These are phyloP conservation scores for Chloropsis cyanopogon DNA, from an alignment of 2,113 vertebrate species.

Conservation along the genomic window DNA sequence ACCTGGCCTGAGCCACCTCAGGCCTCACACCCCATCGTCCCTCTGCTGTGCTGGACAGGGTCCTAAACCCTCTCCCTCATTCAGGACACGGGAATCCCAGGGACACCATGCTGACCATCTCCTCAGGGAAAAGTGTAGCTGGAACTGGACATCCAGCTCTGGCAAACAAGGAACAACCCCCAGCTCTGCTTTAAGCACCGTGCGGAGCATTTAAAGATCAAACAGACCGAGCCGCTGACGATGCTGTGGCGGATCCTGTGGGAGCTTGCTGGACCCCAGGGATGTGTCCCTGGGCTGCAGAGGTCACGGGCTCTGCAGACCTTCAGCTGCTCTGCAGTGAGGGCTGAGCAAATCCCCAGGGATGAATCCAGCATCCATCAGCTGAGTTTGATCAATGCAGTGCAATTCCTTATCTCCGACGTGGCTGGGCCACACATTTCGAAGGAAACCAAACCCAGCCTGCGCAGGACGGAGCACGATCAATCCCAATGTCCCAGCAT, in stretches of 20 bases:
- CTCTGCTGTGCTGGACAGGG: not conserved
- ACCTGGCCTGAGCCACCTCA: not conserved
- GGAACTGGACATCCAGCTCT: not conserved
- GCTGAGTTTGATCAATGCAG: not conserved
- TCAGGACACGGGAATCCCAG: not conserved
- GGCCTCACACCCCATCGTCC: not conserved
- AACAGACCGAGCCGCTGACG: fast-evolving
- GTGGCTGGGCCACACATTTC: fast-evolving
- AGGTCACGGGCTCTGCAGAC: not conserved
- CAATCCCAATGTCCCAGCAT: not conserved
- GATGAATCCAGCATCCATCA: not conserved
- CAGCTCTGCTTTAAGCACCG: not conserved
- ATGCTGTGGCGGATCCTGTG: fast-evolving
- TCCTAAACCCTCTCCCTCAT: not conserved
- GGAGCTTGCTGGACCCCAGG: not conserved
- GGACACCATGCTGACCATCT: not conserved
- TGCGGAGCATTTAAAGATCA: not conserved
- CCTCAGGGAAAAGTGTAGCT: not conserved
- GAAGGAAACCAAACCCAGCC: not conserved
- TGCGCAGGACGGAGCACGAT: not conserved
- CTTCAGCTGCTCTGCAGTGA: not conserved
- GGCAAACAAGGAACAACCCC: not conserved
- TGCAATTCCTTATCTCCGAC: not conserved
- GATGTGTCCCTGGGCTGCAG: not conserved
- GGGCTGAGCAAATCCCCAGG: not conserved